These are phyloP conservation scores for Pantherophis alleghaniensis DNA, from an alignment of 2,797 vertebrate genomes.

Conservation along the genomic window DNA sequence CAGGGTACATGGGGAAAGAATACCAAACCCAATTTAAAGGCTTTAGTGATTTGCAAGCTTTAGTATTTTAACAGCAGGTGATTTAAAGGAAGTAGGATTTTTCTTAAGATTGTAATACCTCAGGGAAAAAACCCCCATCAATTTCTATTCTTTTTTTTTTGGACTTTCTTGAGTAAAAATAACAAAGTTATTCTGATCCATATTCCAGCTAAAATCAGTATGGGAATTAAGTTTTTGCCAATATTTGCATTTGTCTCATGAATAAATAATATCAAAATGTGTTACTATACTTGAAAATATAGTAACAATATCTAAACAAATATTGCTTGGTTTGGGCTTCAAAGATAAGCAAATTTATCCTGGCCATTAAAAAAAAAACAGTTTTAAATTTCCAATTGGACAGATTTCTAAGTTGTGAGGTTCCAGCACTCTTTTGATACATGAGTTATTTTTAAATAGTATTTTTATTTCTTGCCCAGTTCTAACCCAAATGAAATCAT, in stretches of 20 bases:
- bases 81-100: background rate
- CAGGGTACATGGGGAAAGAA: background rate
- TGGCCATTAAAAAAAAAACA: background rate
- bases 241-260: background rate
- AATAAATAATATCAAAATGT: background rate
- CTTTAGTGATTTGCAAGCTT: background rate
- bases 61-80: background rate
- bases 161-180: background rate
- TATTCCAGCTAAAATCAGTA: background rate
- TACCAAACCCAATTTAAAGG: background rate
- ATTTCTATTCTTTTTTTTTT: background rate
- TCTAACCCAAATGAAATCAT: background rate
- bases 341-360: background rate
- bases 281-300: background rate
- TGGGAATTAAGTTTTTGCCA: background rate
- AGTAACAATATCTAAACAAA: background rate
- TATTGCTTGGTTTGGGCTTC: background rate
- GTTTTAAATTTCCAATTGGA: background rate
- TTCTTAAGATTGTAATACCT: background rate
- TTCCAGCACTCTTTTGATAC: background rate
- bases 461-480: background rate
- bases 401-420: background rate
- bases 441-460: background rate
- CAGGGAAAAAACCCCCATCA: accelerated
- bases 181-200: background rate